Conservation (phyloP, 2,113 vertebrate genomes). For the Leucopsar rothschildi region DNA sequence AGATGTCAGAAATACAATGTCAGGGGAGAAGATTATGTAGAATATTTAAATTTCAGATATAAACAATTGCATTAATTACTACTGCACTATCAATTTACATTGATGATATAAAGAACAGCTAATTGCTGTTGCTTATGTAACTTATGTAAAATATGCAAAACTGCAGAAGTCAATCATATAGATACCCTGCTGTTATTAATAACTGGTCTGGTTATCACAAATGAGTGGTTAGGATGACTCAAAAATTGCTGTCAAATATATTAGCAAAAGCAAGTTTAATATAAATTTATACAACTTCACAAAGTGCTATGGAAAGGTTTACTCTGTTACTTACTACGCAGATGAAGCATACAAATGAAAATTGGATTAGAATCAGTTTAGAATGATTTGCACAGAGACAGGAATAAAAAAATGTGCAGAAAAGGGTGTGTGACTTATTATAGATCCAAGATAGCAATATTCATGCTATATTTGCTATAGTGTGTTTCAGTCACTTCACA, state of each 20-base stretch:
- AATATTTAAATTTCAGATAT: neutral
- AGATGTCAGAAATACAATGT: neutral
- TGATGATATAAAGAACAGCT: neutral
- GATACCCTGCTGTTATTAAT: neutral
- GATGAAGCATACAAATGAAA: neutral
- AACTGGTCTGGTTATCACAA: neutral
- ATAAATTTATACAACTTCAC: neutral
- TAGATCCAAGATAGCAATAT: neutral
- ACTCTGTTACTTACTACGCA: neutral
- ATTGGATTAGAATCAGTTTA: neutral
- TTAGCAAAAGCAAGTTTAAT: neutral
- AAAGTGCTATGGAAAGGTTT: neutral
- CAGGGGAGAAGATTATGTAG: neutral
- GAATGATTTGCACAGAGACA: neutral
- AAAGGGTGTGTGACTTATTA: neutral
- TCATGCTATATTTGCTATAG: neutral
- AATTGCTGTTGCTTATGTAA: neutral
- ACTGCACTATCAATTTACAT: neutral
- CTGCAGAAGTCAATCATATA: neutral
- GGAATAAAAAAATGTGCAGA: neutral
- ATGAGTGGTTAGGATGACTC: neutral
- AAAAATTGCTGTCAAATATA: neutral
- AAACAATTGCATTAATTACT: neutral
- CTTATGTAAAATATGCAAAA: neutral
- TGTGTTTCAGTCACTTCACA: neutral